Base-by-base conservation (phyloP, 2,888 invertebrate genomes). In the Notocelia uddmanniana region DNA sequence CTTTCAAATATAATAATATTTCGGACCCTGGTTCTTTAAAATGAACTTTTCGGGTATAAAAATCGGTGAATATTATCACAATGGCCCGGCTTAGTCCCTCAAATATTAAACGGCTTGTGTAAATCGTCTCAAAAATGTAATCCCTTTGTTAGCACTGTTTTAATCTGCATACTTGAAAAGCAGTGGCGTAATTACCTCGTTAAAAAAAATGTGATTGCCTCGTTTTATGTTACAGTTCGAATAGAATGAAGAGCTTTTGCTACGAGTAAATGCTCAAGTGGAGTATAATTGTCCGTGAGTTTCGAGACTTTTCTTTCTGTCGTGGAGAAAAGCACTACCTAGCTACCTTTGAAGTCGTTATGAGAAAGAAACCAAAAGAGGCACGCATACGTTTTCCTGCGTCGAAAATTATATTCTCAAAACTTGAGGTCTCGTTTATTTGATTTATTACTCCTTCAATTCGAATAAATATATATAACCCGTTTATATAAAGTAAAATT, bases 121-220 rank as follows among this genome's bases (percentile, higher is more conserved):
- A 54, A 59, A 41, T 66, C 59, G 45, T 54, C 52, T 60, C 11
- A 48, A 66, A 58, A 69, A 64, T 58, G 45, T 45, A 54, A 66
- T 60, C 54, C 52, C 54, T 60, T 50, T 57, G 63, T 57, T 57
- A 37, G 48, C 45, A 63, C 18, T 21, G 48, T 45, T 63, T 63
- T 69, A 63, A 64, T 69, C 48, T 64, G 69, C 63, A 64, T 64
- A 58, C 69, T 64, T 69, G 48, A 64, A 57, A 50, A 48, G 57
- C 63, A 63, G 62, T 63, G 34, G 62, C 48, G 45, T 69, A 63
- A 69, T 69, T 69, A 63, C 69, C 55, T 69, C 62, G 55, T 62
- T 55, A 26, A 62, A 62, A 69, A 54, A 69, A 69, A 62, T 69
- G 60, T 62, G 69, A 62, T 69, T 69, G 50, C 58, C 52, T 70